phyloP scores from a whole-genome alignment of 2,113 vertebrate species.

The Bostrychus sinensis region DNA sequence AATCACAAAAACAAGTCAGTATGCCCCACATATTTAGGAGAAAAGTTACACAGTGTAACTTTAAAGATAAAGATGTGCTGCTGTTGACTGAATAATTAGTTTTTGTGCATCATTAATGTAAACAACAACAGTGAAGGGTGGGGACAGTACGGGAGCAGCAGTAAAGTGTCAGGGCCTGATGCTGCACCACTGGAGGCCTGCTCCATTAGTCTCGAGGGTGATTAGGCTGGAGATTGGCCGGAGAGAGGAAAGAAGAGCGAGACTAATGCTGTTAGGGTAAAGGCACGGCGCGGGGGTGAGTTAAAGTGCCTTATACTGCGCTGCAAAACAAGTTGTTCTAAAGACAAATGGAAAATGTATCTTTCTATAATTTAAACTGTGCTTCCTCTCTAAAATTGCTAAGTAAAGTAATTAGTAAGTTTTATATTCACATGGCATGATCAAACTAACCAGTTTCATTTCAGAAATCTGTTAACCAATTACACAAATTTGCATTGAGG shows the following conservation, averaged over 20 bases:
- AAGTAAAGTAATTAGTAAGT: too few relatives aligned
- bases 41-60: too few relatives aligned
- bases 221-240: conserved; percentile 51
- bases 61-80: too few relatives aligned
- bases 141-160: not conserved
- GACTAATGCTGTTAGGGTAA: conserved; percentile 54
- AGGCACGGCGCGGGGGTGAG: conserved; percentile 19
- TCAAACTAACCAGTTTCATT: too few relatives aligned
- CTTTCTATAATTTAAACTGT: not conserved
- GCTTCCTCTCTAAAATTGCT: too few relatives aligned
- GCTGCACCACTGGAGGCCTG: conserved; percentile 41
- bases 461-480: too few relatives aligned
- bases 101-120: conserved; percentile 27
- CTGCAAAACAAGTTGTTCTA: conserved; percentile 12
- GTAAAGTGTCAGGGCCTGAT: conserved; percentile 58
- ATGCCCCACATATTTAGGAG: too few relatives aligned
- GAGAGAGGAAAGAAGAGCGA: conserved; percentile 40
- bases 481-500: too few relatives aligned
- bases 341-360: conserved; percentile 2
- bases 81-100: too few relatives aligned
- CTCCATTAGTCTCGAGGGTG: conserved; percentile 67
- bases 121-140: not conserved
- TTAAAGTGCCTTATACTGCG: conserved; percentile 32
- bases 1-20: too few relatives aligned
- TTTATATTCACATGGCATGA: too few relatives aligned